Evolutionary conservation across 2,113 vertebrate genomes (phyloP), one percentile per base, ranked within the genome.

Genomic region (Colinus virginianus): DNA sequence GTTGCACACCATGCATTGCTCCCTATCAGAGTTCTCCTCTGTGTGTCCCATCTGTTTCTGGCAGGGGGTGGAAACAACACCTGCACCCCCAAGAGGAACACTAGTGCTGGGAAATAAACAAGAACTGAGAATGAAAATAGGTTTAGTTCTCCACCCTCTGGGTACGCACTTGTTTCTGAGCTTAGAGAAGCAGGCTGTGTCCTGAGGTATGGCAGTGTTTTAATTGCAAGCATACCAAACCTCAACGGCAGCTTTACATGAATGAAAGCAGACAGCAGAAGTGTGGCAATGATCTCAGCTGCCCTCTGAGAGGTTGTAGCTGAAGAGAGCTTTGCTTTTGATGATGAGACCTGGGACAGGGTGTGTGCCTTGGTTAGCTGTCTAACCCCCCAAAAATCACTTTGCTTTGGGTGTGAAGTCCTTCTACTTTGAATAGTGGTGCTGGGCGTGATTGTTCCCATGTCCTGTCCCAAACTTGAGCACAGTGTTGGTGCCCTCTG

Each of bases 311-410:
- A 78, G 19, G 36, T 43, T 95, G 82, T 64, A 83, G 30, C 51
- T 94, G 76, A 56, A 90, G 69, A 74, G 46, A 91, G 78, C 40
- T 93, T 84, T 88, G 53, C 67, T 94, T 90, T 71, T 88, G 72
- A 40, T 64, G 84, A 20, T 63, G 81, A 74, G 42, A 59, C 42
- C 8, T 49, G 71, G 87, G 76, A 59, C 25, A 11, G 32, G 21
- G n/a, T 1, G 0, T 42, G 36, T 74, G 42, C 59, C 51, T 91
- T 48, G 22, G 79, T 43, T 83, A 67, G 20, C 82, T 90, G 55
- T 38, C 18, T 67, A 53, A 45, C 20, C 56, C 87, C 53, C 53
- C 56, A 82, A 82, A 87, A 45, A 4, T 4, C 26, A 32, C 53
- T 18, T 3, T 69, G 13, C 21, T 53, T 17, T 26, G 21, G 51